Base-by-base conservation (phyloP, 2,888 invertebrate genomes). In the Acronicta aceris region DNA sequence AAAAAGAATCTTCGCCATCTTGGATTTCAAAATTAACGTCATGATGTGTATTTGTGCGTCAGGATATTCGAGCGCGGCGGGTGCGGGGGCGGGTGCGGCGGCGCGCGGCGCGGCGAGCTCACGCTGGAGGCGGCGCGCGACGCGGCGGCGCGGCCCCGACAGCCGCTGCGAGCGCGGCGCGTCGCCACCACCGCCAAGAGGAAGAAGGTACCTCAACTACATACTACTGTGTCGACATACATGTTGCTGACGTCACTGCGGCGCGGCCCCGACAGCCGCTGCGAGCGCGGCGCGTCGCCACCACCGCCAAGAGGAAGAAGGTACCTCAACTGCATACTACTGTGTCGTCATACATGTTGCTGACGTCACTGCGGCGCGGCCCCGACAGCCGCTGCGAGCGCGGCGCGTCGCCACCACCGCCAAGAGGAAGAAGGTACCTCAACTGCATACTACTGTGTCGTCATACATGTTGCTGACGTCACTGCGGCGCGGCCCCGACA, bases 111-210 rank as follows among this genome's bases (percentile, higher is more conserved):
- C 81, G 87, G 87, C 67, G 99, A 99, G 93, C 96, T 98, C 27
- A 99, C 99, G 64, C 95, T 99, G 86, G 99, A 99, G 94, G 99
- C 99, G 72, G 98, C 98, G 74, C 96, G 99, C 74, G 99, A 99
- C 89, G 98, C 98, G 79, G 98, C 99, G 77, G 88, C 89, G 57
- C 98, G 99, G 84, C 98, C 99, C 81, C 97, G 98, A 84, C 98
- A 98, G 84, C 96, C 99, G 89, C 96, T 99, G 82, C 98, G 98
- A 86, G 98, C 99, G 81, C 96, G 98, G 66, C 98, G 98, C 95
- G 99, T 99, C 85, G 98, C 98, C 93, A 97, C 98, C 85, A 98
- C 98, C 78, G 98, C 98, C 83, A 99, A 99, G 95, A 97, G 99
- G 91, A 99, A 99, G 96, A 46, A 46, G 46, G 46, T 46, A 46